A percentile compares a stretch with the other conserved stretches of the same genome.
phyloP scores from a whole-genome alignment of 2,888 invertebrate genomes.

The Drosophila kuntzei region DNA sequence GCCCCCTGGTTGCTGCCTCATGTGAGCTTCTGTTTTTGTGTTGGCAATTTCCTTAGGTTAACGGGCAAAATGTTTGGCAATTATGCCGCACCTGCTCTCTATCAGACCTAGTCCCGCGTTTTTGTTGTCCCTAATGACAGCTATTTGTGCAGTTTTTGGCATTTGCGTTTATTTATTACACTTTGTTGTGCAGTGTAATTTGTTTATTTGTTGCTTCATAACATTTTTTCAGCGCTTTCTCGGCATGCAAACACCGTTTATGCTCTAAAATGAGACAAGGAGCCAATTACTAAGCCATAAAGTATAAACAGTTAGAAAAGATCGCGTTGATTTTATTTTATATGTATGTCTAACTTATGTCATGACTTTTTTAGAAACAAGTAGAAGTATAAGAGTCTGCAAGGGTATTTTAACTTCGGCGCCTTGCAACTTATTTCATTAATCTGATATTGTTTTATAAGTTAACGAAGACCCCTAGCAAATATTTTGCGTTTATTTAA shows the following conservation, averaged over 20 bases:
- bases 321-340: background rate
- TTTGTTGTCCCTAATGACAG: conserved; percentile 67
- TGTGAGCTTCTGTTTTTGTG: conserved; percentile 46
- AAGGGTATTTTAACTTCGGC: background rate
- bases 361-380: no score
- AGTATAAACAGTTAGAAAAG: background rate
- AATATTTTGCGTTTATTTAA: conserved; percentile 54
- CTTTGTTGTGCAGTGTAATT: conserved; percentile 56
- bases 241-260: conserved; percentile 3
- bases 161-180: conserved; percentile 71
- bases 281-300: background rate
- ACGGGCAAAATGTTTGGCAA: conserved; percentile 70
- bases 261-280: background rate
- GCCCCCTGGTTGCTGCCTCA: conserved; percentile 4
- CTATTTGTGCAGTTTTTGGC: conserved; percentile 76
- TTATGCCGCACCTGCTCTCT: conserved; percentile 71
- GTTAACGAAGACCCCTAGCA: conserved; percentile 21
- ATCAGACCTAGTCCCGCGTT: conserved; percentile 31
- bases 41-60: conserved; percentile 42
- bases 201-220: conserved; percentile 64
- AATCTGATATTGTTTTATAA: conserved; percentile 15
- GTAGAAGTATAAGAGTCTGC: no score
- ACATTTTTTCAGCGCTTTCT: conserved; percentile 19
- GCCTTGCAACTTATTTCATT: background rate
- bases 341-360: background rate